phyloP scores from a whole-genome alignment of 2,113 vertebrate genomes.

The Hydropotes inermis region DNA sequence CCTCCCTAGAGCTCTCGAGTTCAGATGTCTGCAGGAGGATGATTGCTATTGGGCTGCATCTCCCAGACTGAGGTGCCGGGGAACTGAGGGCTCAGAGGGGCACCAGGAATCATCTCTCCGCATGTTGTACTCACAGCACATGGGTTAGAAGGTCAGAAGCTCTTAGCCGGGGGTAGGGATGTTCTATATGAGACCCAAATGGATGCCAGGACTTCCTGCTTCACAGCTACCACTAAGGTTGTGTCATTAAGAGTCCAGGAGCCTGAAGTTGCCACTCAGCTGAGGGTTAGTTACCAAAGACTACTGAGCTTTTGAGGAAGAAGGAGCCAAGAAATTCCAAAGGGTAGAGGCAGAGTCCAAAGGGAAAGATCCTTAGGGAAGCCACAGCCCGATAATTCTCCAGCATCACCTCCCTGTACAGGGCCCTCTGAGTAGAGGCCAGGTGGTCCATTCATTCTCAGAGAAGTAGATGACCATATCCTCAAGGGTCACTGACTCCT shows the following conservation, averaged over 20 bases:
- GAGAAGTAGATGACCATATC: constrained; percentile 45
- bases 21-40: not conserved
- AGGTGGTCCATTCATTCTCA: not conserved
- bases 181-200: not conserved
- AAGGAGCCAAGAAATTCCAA: not conserved
- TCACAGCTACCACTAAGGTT: not conserved
- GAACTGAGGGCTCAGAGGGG: not conserved
- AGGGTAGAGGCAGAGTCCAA: not conserved
- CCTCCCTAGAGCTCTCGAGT: not conserved
- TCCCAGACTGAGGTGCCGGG: not conserved
- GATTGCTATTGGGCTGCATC: not conserved
- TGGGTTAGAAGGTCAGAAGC: not conserved
- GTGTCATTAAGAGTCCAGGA: not conserved
- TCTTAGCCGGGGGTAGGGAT: not conserved
- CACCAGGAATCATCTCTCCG: not conserved
- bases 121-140: not conserved
- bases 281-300: not conserved
- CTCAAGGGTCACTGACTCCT: not conserved
- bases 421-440: not conserved
- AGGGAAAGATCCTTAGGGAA: not conserved
- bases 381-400: constrained; percentile 42
- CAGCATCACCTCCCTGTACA: constrained; percentile 34
- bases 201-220: not conserved
- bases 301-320: not conserved
- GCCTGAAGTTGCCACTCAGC: not conserved